A percentile compares a stretch with the other conserved stretches of the same genome.
phyloP scores from a whole-genome alignment of 2,797 vertebrate genomes.

The Spinibarbus caldwelli region DNA sequence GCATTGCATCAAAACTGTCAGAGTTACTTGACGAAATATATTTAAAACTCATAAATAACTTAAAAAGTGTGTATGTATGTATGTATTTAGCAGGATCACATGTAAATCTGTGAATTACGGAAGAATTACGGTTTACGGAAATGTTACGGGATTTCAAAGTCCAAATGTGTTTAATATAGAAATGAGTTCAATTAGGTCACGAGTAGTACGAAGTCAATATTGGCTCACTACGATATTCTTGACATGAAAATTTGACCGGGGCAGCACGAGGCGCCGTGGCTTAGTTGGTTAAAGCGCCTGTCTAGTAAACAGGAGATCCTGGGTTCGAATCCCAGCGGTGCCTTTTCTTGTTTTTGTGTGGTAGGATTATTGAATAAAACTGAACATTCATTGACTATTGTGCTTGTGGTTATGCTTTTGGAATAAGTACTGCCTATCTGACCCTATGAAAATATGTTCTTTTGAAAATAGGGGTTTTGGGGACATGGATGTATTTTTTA shows the following conservation, averaged over 20 bases:
- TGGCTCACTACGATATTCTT: background rate
- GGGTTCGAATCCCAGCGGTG: slow-evolving; percentile 75
- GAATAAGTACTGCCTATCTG: background rate
- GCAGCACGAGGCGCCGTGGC: slow-evolving; percentile 42
- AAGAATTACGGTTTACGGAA: no score
- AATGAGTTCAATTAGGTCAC: accelerated
- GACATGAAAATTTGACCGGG: accelerated
- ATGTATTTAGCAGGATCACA: background rate
- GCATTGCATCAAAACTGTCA: background rate
- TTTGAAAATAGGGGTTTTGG: no score
- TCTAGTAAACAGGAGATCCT: slow-evolving; percentile 77
- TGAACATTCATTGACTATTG: background rate
- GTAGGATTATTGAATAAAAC: background rate
- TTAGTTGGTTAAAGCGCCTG: slow-evolving; percentile 71
- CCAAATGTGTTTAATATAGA: background rate
- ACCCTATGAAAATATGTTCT: no score
- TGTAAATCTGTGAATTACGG: no score
- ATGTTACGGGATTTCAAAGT: background rate
- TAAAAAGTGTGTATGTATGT: background rate
- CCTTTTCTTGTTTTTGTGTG: slow-evolving; percentile 53
- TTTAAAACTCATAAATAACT: background rate
- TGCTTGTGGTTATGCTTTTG: background rate
- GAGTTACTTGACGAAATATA: background rate
- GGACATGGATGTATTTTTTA: no score
- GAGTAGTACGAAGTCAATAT: no score